These are phyloP conservation scores for Hephaestus fuliginosus DNA, from an alignment of 2,797 vertebrate genomes.

Conservation along the genomic window DNA sequence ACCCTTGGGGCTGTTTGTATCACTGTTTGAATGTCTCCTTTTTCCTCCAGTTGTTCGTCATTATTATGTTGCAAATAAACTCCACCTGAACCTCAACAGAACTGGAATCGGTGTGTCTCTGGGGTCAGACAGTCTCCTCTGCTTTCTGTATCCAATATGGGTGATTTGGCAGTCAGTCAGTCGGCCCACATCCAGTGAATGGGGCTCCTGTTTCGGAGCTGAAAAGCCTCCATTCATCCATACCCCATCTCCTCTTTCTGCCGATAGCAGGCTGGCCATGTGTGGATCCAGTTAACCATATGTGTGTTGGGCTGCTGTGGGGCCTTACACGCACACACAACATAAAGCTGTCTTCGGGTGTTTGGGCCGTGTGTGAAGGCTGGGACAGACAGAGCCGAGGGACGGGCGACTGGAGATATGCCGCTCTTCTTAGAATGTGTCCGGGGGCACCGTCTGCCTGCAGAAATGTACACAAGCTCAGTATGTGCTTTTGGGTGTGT, in stretches of 20 bases:
- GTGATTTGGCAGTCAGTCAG: slow-evolving; percentile 20
- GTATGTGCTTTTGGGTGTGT: slow-evolving; percentile 31
- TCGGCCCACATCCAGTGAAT: slow-evolving; percentile 36
- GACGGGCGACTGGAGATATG: slow-evolving; percentile 23
- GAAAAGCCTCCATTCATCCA: slow-evolving; percentile 63
- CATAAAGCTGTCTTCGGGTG: slow-evolving; percentile 5
- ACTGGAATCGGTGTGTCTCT: not conserved
- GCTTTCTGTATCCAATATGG: slow-evolving; percentile 3
- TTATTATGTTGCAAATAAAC: slow-evolving; percentile 8
- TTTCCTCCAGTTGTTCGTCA: slow-evolving; percentile 3
- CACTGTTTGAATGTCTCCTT: not conserved
- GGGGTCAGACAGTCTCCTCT: not conserved
- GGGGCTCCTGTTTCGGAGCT: slow-evolving; percentile 59
- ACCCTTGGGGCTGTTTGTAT: not conserved
- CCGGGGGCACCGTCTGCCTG: slow-evolving; percentile 19
- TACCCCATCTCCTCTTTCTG: slow-evolving; percentile 44
- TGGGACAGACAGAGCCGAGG: slow-evolving; percentile 10
- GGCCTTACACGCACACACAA: not conserved
- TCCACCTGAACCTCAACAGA: not conserved
- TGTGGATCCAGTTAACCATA: slow-evolving; percentile 45
- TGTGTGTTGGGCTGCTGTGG: slow-evolving; percentile 10
- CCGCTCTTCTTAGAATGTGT: slow-evolving; percentile 6
- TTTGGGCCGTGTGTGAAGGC: slow-evolving; percentile 26
- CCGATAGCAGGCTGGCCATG: slow-evolving; percentile 41
- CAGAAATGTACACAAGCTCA: not conserved